Percentiles rank a stretch among this genome's conserved stretches.
phyloP scores from a whole-genome alignment of 2,113 vertebrate species.

The Vimba vimba region DNA sequence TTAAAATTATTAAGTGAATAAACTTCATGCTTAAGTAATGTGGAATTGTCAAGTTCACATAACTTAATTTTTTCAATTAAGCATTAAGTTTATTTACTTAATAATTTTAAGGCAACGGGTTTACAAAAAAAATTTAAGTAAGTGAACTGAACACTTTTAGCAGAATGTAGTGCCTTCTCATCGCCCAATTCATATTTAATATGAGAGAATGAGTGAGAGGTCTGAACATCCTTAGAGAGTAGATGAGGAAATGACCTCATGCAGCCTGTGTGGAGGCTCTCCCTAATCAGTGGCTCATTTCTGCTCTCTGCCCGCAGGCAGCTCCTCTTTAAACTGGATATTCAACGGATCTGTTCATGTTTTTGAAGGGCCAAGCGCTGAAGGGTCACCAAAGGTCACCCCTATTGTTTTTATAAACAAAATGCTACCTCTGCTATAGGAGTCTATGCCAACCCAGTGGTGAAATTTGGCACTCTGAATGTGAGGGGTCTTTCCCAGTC shows the following conservation, averaged over 20 bases:
- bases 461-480: neutral
- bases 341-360: conserved; percentile 17
- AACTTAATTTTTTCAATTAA: too few relatives aligned
- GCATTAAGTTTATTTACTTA: too few relatives aligned
- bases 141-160: too few relatives aligned
- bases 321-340: conserved; percentile 27
- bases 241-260: conserved; percentile 58
- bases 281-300: conserved; percentile 44
- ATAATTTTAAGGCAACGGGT: too few relatives aligned
- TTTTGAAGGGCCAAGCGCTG: neutral
- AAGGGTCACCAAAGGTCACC: conserved; percentile 10
- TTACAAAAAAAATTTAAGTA: too few relatives aligned
- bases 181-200: neutral
- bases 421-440: neutral
- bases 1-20: too few relatives aligned
- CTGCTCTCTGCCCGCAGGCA: conserved; percentile 41
- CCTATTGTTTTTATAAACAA: conserved; percentile 12
- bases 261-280: conserved; percentile 27
- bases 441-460: neutral
- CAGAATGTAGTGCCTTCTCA: neutral
- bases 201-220: conserved; percentile 37
- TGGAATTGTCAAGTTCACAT: too few relatives aligned
- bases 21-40: too few relatives aligned
- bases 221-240: conserved; percentile 31
- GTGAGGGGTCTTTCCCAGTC: neutral